Percentiles rank a stretch among this genome's conserved stretches.
Conservation (phyloP, 1,140 invertebrate species). For the Oryzaephilus surinamensis region DNA sequence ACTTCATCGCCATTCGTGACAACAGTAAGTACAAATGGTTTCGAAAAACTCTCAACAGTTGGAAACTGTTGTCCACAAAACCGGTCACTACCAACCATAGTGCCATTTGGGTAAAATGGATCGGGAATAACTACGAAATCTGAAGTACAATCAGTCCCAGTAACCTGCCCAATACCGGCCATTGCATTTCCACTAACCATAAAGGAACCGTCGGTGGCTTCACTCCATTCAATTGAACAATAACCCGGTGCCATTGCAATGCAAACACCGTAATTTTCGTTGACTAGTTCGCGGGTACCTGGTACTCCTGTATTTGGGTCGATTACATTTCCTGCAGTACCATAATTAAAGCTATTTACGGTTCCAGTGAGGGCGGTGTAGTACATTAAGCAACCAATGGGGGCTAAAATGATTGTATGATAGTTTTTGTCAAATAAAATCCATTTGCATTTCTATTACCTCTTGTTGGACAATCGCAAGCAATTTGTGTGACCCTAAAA, state of each 20-base stretch:
- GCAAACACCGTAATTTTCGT: slow-evolving; percentile 67
- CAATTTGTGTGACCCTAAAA: slow-evolving; percentile 61
- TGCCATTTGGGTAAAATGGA: slow-evolving; percentile 41
- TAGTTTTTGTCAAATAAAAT: not conserved
- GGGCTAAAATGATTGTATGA: slow-evolving; percentile 16
- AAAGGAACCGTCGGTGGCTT: slow-evolving; percentile 49
- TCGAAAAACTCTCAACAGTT: slow-evolving; percentile 46
- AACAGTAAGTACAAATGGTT: slow-evolving; percentile 63
- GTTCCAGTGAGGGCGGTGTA: slow-evolving; percentile 51
- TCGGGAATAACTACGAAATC: slow-evolving; percentile 69
- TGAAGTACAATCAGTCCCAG: slow-evolving; percentile 46
- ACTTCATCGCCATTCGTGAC: slow-evolving; percentile 47
- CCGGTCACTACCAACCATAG: slow-evolving; percentile 43
- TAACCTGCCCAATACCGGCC: slow-evolving; percentile 28
- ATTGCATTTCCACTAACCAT: slow-evolving; percentile 45
- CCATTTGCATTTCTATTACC: slow-evolving; percentile 36
- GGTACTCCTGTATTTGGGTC: slow-evolving; percentile 23
- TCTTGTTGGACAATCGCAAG: slow-evolving; percentile 52
- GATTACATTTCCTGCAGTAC: slow-evolving; percentile 42
- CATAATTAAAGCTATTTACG: slow-evolving; percentile 69
- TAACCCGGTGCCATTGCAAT: slow-evolving; percentile 54
- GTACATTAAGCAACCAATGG: slow-evolving; percentile 70
- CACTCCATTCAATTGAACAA: slow-evolving; percentile 53
- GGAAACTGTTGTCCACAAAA: slow-evolving; percentile 64
- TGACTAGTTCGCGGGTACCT: slow-evolving; percentile 61